phyloP scores from a whole-genome alignment of 2,113 vertebrate genomes.

The Leptobrachium ailaonicum region DNA sequence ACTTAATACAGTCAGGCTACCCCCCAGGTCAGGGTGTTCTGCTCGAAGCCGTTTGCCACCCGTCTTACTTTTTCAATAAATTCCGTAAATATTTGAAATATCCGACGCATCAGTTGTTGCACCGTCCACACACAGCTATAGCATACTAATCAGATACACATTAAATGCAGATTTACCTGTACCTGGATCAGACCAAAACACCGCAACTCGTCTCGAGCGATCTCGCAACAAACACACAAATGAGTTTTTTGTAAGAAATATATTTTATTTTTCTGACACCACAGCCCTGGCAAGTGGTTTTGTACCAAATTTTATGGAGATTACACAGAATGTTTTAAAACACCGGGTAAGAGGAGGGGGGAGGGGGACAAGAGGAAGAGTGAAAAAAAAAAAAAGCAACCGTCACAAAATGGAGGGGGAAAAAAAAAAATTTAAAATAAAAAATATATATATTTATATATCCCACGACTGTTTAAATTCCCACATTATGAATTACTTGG shows the following conservation, averaged over 20 bases:
- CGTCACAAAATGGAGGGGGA: conserved; percentile 68
- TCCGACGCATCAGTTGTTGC: too few relatives aligned
- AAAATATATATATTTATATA: conserved; percentile 30
- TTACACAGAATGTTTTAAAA: conserved; percentile 97
- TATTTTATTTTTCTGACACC: conserved; percentile 99
- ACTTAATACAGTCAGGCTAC: too few relatives aligned
- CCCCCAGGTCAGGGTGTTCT: too few relatives aligned
- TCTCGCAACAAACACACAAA: conserved; percentile 53
- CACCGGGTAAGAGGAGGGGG: conserved; percentile 79
- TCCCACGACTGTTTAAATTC: conserved; percentile 62
- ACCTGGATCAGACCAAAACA: too few relatives aligned
- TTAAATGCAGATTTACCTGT: too few relatives aligned
- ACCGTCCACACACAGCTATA: too few relatives aligned
- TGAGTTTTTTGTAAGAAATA: conserved; percentile 87
- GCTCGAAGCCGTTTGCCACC: too few relatives aligned
- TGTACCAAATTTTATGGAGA: conserved; percentile 99
- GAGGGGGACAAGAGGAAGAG: conserved; percentile 70
- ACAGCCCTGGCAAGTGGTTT: conserved; percentile 93
- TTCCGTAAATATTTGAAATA: too few relatives aligned
- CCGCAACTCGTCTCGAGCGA: not conserved
- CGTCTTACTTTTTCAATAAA: too few relatives aligned
- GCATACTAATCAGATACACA: too few relatives aligned
- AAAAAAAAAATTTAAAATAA: conserved; percentile 13
- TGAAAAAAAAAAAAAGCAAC: conserved; percentile 77
- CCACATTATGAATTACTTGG: conserved; percentile 73